These are phyloP conservation scores for Pseudorhiza aurosa DNA, from an alignment of 30 jellyfish, hydroid and myxozoan species.

Conservation along the genomic window DNA sequence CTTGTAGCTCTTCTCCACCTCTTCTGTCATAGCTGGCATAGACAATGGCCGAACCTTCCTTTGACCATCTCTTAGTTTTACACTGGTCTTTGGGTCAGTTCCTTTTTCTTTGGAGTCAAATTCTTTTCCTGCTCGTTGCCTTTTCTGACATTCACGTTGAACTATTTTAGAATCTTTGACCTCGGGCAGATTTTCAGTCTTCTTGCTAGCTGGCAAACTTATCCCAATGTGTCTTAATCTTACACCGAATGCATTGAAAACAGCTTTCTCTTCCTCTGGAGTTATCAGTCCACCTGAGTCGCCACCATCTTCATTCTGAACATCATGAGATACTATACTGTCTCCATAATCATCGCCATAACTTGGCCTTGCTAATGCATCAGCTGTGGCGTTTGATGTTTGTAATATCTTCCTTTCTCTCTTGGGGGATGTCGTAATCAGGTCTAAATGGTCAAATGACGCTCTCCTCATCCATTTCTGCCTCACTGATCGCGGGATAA, in stretches of 20 bases:
- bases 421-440: neutral
- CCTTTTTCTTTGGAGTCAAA: neutral
- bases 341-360: conserved; percentile 11
- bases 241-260: conserved; percentile 75
- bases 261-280: conserved; percentile 59
- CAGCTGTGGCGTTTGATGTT: neutral
- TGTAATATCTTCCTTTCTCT: neutral
- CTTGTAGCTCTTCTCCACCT: neutral
- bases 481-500: conserved; percentile 68
- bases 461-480: conserved; percentile 65
- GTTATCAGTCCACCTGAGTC: conserved; percentile 9
- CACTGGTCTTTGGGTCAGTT: neutral
- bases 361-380: neutral
- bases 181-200: neutral
- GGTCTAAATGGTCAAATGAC: conserved; percentile 24
- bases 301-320: neutral
- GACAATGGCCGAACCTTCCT: conserved; percentile 52
- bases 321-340: conserved; percentile 58
- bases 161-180: too few relatives aligned
- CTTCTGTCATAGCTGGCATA: conserved; percentile 51
- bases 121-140: neutral
- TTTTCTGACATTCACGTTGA: neutral
- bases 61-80: neutral
- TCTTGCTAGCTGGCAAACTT: neutral
- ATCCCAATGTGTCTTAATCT: conserved; percentile 41